phyloP scores from a whole-genome alignment of 2,888 invertebrate species.

The Drosophila pseudotalamancana region DNA sequence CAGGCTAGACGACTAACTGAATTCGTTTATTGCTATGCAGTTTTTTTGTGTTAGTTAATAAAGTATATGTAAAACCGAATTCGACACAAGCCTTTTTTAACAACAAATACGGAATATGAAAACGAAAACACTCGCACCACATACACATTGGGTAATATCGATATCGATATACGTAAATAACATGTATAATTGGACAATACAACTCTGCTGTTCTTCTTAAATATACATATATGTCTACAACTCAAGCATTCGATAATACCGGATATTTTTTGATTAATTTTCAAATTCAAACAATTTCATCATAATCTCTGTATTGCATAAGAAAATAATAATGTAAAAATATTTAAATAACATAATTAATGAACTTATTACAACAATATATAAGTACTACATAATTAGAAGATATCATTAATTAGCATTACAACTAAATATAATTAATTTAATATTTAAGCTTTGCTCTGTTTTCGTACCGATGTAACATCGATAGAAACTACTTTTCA shows the following conservation, averaged over 20 bases:
- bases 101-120: conserved; percentile 42
- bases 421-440: too few species aligned
- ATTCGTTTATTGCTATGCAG: conserved; percentile 10
- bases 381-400: too few species aligned
- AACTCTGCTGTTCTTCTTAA: conserved; percentile 23
- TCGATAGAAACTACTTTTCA: too few species aligned
- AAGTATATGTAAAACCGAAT: neutral
- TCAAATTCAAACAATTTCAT: neutral
- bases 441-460: too few species aligned
- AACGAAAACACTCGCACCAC: conserved; percentile 60
- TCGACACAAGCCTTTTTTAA: conserved; percentile 26
- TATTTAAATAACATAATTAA: too few species aligned
- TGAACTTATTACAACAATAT: too few species aligned
- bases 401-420: too few species aligned
- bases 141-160: conserved; percentile 59
- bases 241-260: neutral
- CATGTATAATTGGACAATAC: conserved; percentile 22
- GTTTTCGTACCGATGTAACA: neutral
- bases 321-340: too few species aligned
- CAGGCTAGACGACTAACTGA: neutral
- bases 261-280: too few species aligned
- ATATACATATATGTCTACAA: neutral
- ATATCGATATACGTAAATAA: conserved; percentile 45
- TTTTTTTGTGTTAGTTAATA: neutral
- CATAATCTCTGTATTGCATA: too few species aligned